Percentiles rank a stretch among this genome's conserved stretches.
Evolutionary conservation across 2,888 invertebrate genomes (phyloP).

Genomic region (Doris montereyensis): DNA sequence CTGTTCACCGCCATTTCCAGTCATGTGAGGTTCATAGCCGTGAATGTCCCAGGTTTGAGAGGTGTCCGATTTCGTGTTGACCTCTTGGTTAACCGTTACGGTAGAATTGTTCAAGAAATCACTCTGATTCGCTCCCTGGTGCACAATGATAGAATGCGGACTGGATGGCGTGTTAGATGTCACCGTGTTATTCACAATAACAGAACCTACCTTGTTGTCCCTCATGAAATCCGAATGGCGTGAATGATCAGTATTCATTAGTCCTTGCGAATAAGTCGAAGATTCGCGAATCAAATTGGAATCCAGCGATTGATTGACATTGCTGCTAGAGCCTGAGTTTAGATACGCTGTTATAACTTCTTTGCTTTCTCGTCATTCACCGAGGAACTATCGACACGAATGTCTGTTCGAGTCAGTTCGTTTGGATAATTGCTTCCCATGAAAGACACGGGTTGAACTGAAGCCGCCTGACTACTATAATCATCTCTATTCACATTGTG

Average conservation of each 20-base stretch:
- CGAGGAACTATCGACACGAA: slow-evolving; percentile 15
- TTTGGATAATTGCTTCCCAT: not conserved
- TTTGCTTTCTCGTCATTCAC: slow-evolving; percentile 43
- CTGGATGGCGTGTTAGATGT: not conserved
- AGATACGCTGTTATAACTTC: slow-evolving; percentile 43
- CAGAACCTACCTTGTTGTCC: too few relatives aligned
- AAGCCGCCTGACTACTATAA: not conserved
- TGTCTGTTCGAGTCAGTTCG: not conserved
- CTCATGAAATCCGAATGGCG: too few relatives aligned
- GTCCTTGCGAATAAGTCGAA: too few relatives aligned
- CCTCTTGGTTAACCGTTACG: not conserved
- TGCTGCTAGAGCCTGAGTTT: too few relatives aligned
- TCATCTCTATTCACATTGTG: not conserved
- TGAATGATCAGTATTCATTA: too few relatives aligned
- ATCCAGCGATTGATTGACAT: too few relatives aligned
- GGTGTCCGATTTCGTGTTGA: not conserved
- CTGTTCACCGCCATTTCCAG: not conserved
- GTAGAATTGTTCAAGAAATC: slow-evolving; percentile 5
- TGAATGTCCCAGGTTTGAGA: slow-evolving; percentile 3
- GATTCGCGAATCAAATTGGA: too few relatives aligned
- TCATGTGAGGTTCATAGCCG: slow-evolving; percentile 10
- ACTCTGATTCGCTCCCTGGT: not conserved
- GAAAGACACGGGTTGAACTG: not conserved
- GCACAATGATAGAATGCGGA: not conserved
- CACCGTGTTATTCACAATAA: not conserved